Percentiles rank a stretch among this genome's conserved stretches.
phyloP scores from a whole-genome alignment of 2,113 vertebrate species.

The Montifringilla adamsi region DNA sequence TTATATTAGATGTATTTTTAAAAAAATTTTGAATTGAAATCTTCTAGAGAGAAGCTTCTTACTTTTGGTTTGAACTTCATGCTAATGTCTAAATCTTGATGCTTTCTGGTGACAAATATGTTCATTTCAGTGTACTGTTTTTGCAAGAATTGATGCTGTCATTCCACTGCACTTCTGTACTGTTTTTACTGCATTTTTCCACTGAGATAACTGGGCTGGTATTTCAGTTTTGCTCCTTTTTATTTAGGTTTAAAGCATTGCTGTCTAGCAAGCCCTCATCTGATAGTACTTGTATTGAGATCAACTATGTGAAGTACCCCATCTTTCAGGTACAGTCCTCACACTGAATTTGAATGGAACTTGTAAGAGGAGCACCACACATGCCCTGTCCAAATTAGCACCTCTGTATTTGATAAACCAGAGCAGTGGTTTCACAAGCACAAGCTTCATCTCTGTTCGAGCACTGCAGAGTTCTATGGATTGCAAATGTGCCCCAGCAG shows the following conservation, averaged over 20 bases:
- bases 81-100: background rate
- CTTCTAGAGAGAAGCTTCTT: background rate
- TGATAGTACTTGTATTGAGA: conserved; percentile 96
- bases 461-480: background rate
- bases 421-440: background rate
- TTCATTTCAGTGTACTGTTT: background rate
- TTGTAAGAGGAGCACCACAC: background rate
- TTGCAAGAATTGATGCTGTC: background rate
- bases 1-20: background rate
- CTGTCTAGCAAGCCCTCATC: conserved; percentile 90
- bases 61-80: background rate
- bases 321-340: conserved; percentile 88
- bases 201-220: background rate
- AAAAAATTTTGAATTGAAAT: background rate
- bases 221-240: conserved; percentile 30
- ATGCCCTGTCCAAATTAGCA: background rate
- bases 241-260: conserved; percentile 88
- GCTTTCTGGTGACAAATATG: background rate
- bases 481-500: background rate
- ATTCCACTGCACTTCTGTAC: background rate
- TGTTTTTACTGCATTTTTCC: background rate
- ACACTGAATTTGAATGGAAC: background rate
- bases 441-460: background rate
- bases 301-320: conserved; percentile 96
- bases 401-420: background rate